These are phyloP conservation scores for Rapana venosa DNA, from an alignment of 2,888 invertebrate species.

Conservation along the genomic window DNA sequence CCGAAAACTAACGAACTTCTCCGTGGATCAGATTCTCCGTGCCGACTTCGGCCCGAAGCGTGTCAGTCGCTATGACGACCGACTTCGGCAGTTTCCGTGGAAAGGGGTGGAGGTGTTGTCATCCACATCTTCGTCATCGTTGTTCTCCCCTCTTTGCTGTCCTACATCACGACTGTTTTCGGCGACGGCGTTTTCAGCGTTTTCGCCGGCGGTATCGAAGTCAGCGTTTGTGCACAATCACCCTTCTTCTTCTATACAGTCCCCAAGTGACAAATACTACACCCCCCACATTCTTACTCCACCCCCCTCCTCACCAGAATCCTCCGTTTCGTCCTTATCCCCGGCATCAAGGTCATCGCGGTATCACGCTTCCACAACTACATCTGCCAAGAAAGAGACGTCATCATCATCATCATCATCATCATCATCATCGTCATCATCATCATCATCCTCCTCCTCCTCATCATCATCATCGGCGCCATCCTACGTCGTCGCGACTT, in stretches of 20 bases:
- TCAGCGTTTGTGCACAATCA: neutral
- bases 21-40: slow-evolving; percentile 65
- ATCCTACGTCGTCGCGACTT: neutral
- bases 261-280: neutral
- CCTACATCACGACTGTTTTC: neutral
- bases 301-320: slow-evolving; percentile 10
- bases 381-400: slow-evolving; percentile 28
- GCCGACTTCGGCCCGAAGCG: slow-evolving; percentile 60
- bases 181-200: slow-evolving; percentile 8
- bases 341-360: slow-evolving; percentile 1
- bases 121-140: neutral
- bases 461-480: neutral
- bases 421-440: no score
- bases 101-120: neutral
- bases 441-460: neutral
- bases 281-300: slow-evolving; percentile 26
- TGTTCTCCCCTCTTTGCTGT: neutral
- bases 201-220: neutral
- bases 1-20: slow-evolving; percentile 62
- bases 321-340: neutral
- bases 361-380: slow-evolving; percentile 24
- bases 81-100: slow-evolving; percentile 17
- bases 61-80: slow-evolving; percentile 25
- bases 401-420: neutral
- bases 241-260: neutral